Evolutionary conservation across 2,797 vertebrate genomes (phyloP), one percentile per base, ranked within the genome.

Genomic region (Trachops cirrhosus): DNA sequence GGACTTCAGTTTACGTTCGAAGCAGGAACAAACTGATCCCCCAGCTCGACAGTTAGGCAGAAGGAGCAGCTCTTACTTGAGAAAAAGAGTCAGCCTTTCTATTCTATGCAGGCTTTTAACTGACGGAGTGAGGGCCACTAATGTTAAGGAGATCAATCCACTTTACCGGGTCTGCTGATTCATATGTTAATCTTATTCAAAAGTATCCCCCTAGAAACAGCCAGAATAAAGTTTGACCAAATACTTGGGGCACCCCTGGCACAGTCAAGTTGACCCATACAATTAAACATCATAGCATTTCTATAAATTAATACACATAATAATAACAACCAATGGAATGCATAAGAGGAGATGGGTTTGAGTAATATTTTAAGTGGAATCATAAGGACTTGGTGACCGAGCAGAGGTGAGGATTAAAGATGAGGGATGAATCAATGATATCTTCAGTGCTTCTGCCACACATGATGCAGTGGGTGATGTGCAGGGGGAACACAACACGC

Each of bases 401-500:
- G 96, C 94, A 98, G 68, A 80, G 85, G 83, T 97, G 97, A 97
- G 94, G 94, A 80, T 87, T 96, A 97, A 85, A 82, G 59, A 86
- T 68, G 21, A 85, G 5, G 37, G 50, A 79, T 78, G 39, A 82
- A n/a, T 89, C 59, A 54, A 46, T 77, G 64, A 41, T 84, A n/a
- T n/a, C 57, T 50, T 83, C 16, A 68, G 18, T 80, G 41, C 95
- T 92, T 70, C 70, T 26, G 24, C 14, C 26, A 6, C 86, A 50
- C 54, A 37, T 64, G 26, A 90, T 39, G 19, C 32, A 92, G 64
- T 62, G 37, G 39, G 74, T 32, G 67, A 57, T 19, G 0, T 85
- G 22, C 82, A 96, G 94, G 93, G 96, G 91, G 97, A 94, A 94
- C 52, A 93, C 48, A 48, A 95, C 90, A 95, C 73, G 95, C 18